Conservation (phyloP, 2,797 vertebrate genomes). For the Halcyon chelicuti region DNA sequence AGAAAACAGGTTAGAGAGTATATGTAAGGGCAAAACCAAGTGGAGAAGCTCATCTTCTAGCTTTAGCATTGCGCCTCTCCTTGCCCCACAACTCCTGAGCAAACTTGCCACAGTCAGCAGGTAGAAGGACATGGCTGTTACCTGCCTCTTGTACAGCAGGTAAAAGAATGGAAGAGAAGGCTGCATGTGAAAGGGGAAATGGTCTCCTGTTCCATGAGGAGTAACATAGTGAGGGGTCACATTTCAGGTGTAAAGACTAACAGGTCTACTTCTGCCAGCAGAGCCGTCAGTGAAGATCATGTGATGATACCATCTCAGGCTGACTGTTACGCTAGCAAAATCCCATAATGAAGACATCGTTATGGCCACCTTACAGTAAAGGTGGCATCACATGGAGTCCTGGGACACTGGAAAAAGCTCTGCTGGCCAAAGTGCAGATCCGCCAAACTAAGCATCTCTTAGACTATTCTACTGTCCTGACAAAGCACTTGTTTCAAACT, state of each 20-base stretch:
- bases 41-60: not conserved
- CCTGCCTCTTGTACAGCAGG: not conserved
- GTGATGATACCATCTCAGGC: not conserved
- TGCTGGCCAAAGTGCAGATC: not conserved
- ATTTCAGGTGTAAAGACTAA: not conserved
- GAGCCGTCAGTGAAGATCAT: not conserved
- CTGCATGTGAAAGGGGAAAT: not conserved
- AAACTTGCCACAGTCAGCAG: not conserved
- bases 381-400: not conserved
- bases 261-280: not conserved
- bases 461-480: not conserved
- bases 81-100: not conserved
- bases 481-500: not conserved
- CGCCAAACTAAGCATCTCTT: not conserved
- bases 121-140: not conserved
- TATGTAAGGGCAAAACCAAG: not conserved
- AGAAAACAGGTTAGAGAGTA: not conserved
- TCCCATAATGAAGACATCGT: not conserved
- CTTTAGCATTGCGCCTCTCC: not conserved
- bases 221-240: not conserved
- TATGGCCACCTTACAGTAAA: not conserved
- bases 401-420: not conserved
- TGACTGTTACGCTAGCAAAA: not conserved
- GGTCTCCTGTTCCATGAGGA: not conserved
- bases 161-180: not conserved